Evolutionary conservation across 2,797 vertebrate species (phyloP), one percentile per base, ranked within the genome.

Genomic region (Chelonia mydas): DNA sequence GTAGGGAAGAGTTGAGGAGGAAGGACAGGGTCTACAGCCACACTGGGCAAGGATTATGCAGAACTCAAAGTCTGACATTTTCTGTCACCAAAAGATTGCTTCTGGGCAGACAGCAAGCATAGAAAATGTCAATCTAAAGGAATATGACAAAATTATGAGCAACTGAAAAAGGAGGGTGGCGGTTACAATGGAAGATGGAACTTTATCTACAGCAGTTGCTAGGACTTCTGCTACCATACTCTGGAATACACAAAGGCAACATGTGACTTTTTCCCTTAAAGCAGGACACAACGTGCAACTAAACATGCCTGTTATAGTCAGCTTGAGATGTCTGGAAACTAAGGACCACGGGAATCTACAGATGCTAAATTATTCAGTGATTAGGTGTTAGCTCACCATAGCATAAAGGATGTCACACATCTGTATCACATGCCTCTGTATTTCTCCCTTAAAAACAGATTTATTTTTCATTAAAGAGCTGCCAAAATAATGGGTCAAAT

Each of bases 141-240:
- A 88, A 88, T 96, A 96, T 96, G 95, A 92, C 96, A 97, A 95
- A 96, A 83, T 81, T 81, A 87, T 79, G 85, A 97, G 93, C 94
- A 93, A 87, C 93, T 89, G 91, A 91, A 96, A 95, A 81, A 0
- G 19, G 85, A 90, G 59, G 2, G 17, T 92, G 88, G 27, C 23
- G 54, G 87, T 92, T 96, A 68, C 68, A 78, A 4, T 6, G 78
- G 57, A 28, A 68, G 89, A 96, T 91, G n/a, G 83, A 96, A 95
- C 83, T n/a, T 78, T 94, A 37, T 9, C 74, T 83, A 3, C 45
- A 94, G 83, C 92, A 96, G 94, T 95, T 95, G 86, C 83, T 92
- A 49, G 96, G 90, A 94, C 95, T 97, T 94, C 85, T 81, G 57
- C 85, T 80, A 50, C 74, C 81, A 90, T 89, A n/a, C 19, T 85